Percentiles rank a stretch among this genome's conserved stretches.
Conservation (phyloP, 2,113 vertebrate species). For the Rhineura floridana region DNA sequence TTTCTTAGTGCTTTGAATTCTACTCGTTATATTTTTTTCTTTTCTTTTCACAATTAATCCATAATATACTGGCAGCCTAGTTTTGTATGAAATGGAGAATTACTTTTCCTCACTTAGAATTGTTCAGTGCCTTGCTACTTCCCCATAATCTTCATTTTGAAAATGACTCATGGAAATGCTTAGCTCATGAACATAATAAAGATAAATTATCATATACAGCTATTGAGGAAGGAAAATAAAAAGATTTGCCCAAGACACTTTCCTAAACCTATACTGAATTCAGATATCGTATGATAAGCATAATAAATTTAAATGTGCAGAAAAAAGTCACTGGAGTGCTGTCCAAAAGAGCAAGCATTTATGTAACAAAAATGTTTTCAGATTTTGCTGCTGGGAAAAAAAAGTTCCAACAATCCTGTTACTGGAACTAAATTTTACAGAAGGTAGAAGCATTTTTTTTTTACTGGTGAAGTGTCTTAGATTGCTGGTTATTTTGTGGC, state of each 20-base stretch:
- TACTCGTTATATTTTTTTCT: neutral
- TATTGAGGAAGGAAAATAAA: neutral
- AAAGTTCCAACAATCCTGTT: neutral
- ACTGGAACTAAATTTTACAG: neutral
- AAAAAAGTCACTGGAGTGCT: neutral
- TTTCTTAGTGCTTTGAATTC: neutral
- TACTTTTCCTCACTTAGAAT: neutral
- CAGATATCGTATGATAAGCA: neutral
- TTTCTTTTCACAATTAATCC: neutral
- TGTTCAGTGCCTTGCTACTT: conserved; percentile 21
- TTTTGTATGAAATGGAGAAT: neutral
- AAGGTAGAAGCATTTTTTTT: too few relatives aligned
- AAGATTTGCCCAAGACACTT: neutral
- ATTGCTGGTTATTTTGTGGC: conserved; percentile 57
- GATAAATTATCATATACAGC: neutral
- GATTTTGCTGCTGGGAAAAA: neutral
- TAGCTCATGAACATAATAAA: neutral
- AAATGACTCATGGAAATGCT: conserved; percentile 6
- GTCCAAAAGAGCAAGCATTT: neutral
- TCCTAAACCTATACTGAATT: neutral
- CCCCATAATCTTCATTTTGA: neutral
- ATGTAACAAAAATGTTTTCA: neutral
- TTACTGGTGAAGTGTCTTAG: conserved; percentile 48
- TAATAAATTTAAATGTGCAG: neutral
- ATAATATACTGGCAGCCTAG: neutral